These are phyloP conservation scores for Marmota flaviventris DNA, from an alignment of 2,113 vertebrate species.

Conservation along the genomic window DNA sequence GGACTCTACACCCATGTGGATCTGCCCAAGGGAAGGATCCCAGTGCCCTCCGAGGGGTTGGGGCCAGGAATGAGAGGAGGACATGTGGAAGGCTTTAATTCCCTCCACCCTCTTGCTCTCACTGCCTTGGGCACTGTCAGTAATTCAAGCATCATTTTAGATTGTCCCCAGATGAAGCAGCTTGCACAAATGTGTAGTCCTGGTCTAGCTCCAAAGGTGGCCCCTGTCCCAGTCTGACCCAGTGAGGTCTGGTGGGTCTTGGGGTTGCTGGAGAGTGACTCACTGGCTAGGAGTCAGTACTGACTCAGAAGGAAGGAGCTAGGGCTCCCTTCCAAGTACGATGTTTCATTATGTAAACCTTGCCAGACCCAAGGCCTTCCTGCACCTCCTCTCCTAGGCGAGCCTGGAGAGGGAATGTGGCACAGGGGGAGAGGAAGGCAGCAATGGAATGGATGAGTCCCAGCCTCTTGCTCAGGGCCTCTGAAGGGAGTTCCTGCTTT, in stretches of 20 bases:
- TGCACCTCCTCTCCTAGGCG: neutral
- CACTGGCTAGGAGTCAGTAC: neutral
- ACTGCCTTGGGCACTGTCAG: neutral
- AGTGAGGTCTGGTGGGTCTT: neutral
- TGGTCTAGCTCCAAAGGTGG: neutral
- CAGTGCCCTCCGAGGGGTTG: too few species aligned
- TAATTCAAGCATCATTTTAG: neutral
- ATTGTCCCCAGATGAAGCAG: neutral
- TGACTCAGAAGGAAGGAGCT: slow-evolving; percentile 60
- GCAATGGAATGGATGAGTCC: neutral
- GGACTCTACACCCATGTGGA: neutral
- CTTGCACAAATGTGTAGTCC: neutral
- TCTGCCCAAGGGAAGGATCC: neutral
- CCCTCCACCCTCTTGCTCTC: neutral
- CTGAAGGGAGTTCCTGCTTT: neutral
- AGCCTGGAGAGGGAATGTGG: neutral
- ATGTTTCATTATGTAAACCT: neutral
- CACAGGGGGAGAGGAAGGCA: neutral
- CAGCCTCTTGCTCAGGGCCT: neutral
- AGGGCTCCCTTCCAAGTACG: neutral
- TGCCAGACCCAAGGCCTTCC: neutral
- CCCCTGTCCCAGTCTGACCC: neutral
- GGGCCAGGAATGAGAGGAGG: neutral
- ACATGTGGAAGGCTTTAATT: neutral
- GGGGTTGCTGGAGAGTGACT: slow-evolving; percentile 21